These are phyloP conservation scores for Atrina japonica DNA, from an alignment of 2,888 invertebrate species.

Conservation along the genomic window DNA sequence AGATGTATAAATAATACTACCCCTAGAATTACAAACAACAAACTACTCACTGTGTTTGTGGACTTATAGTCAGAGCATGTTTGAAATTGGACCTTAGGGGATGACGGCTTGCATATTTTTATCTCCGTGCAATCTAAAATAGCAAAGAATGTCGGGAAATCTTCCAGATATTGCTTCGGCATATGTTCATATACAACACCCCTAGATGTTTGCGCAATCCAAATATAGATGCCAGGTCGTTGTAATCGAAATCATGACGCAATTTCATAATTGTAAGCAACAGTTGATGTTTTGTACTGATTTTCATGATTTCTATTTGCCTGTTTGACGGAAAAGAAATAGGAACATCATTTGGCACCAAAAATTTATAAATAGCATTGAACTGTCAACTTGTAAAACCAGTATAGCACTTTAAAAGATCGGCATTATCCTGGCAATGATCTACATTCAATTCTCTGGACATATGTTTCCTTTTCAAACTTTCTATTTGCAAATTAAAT, in stretches of 20 bases:
- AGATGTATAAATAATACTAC: conserved; percentile 26
- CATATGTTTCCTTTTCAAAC: too few relatives aligned
- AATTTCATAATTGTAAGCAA: conserved; percentile 11
- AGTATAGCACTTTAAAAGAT: conserved; percentile 2
- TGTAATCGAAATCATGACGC: conserved; percentile 4
- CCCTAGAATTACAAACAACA: too few relatives aligned
- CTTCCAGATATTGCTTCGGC: not conserved
- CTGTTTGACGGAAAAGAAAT: not conserved
- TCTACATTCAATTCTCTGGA: not conserved
- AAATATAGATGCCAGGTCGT: not conserved
- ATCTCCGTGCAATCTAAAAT: conserved; percentile 9
- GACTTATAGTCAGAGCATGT: conserved; percentile 7
- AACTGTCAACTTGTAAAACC: not conserved
- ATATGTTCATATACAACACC: not conserved
- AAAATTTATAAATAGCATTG: conserved; percentile 3
- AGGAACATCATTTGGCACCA: not conserved
- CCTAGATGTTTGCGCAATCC: conserved; percentile 6
- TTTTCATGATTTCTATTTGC: not conserved
- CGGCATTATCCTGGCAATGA: not conserved
- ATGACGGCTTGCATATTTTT: not conserved
- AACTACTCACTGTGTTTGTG: not conserved
- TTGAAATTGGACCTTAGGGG: conserved; percentile 1
- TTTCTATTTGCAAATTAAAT: too few relatives aligned
- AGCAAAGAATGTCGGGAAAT: conserved; percentile 1
- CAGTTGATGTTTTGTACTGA: not conserved